Percentiles rank a stretch among this genome's conserved stretches.
Conservation (phyloP, 2,888 invertebrate genomes). For the Apamea sordens region DNA sequence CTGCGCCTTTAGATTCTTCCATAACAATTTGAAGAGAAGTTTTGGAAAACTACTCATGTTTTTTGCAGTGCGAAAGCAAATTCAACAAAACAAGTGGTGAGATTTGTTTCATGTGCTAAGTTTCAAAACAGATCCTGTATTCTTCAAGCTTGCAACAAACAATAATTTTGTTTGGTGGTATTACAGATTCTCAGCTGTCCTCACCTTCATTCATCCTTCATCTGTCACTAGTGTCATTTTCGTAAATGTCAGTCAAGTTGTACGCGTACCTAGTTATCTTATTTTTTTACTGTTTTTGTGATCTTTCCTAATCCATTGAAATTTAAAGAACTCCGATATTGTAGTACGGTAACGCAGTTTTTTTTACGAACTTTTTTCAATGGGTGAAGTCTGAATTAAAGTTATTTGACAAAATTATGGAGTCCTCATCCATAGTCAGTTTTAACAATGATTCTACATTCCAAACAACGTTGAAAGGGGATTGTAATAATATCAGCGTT, state of each 20-base stretch:
- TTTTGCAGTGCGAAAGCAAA: no score
- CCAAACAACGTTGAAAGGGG: conserved; percentile 85
- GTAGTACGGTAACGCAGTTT: conserved; percentile 20
- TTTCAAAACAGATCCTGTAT: no score
- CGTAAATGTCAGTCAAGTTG: conserved; percentile 31
- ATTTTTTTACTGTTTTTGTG: conserved; percentile 47
- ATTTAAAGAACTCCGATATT: conserved; percentile 17
- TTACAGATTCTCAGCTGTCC: background rate
- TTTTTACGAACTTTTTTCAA: conserved; percentile 14
- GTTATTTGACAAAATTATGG: conserved; percentile 73
- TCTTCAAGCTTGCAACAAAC: background rate
- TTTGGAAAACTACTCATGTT: no score
- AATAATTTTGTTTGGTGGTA: background rate
- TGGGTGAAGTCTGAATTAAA: conserved; percentile 18
- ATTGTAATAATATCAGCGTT: conserved; percentile 89
- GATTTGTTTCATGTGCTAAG: no score
- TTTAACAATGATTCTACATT: conserved; percentile 87
- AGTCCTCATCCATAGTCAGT: conserved; percentile 87
- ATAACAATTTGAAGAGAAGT: no score
- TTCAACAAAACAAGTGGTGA: no score
- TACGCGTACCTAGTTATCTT: background rate
- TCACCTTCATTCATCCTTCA: background rate
- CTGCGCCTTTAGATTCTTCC: no score
- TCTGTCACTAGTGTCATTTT: conserved; percentile 6
- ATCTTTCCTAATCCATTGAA: conserved; percentile 18